Base-by-base conservation (phyloP, 2,797 vertebrate species). In the Cyprinella venusta region DNA sequence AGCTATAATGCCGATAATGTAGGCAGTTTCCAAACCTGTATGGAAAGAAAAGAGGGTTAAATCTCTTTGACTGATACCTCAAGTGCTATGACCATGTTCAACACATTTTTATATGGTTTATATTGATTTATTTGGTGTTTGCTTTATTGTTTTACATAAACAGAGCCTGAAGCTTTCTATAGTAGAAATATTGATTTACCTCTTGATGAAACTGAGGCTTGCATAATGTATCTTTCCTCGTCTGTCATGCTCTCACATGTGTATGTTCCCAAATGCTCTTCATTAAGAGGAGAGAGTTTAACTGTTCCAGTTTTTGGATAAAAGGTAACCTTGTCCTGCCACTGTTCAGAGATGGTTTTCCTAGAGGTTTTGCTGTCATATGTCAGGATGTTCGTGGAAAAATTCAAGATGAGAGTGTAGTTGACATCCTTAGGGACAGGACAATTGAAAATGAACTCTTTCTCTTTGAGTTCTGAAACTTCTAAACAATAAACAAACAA, bases 391-490 rank as follows among this genome's bases (percentile, higher is more conserved):
- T 2, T 76, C 30, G 67, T 45, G 30, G 19, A 42, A 52, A 81
- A 87, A 0, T 2, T 69, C 40, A 87, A 78, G 15, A 30, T 85
- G 68, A 86, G n/a, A n/a, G 2, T 67, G 59, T 63, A 72, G 26
- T 54, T 0, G 16, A 19, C 16, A 12, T 33, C 45, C 40, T 68
- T 36, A 38, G 64, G n/a, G 30, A 52, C 30, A n/a, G 59, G 72
- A 86, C 88, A 88, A 2, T 38, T 24, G 15, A 87, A 67, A 5
- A n/a, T 48, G 26, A 54, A 12, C 6, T 85, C n/a, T 6, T 80
- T 19, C 40, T 38, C 74, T 2, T 42, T 18, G 45, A 54, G 19
- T n/a, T 54, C 52, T 75, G 33, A 74, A 52, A 45, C 26, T 21
- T 24, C 26, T 74, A 33, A 74, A 74, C 21, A 18, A 33, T 26